These are phyloP conservation scores for Lepisosteus osseus DNA, from an alignment of 2,113 vertebrate genomes.

Conservation along the genomic window DNA sequence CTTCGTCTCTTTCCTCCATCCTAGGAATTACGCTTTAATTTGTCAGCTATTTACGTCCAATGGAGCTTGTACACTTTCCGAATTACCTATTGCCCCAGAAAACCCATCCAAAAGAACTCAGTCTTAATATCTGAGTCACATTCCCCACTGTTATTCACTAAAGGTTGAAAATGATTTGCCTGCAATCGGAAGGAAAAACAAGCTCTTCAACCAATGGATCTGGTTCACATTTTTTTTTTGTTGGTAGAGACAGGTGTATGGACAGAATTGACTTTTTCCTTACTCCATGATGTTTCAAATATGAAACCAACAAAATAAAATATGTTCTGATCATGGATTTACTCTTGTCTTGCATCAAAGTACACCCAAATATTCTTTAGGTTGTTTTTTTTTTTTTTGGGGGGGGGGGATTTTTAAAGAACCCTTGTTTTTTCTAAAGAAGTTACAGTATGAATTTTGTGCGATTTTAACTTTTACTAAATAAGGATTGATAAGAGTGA, in stretches of 20 bases:
- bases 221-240: neutral
- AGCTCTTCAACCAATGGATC: neutral
- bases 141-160: neutral
- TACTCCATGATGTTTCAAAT: too few species aligned
- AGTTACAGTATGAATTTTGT: too few species aligned
- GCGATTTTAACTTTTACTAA: too few species aligned
- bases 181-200: neutral
- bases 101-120: neutral
- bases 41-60: conserved; percentile 28
- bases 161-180: neutral
- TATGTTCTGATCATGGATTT: too few species aligned
- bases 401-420: too few species aligned
- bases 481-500: too few species aligned
- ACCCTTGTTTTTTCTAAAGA: too few species aligned
- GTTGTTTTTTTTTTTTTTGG: too few species aligned
- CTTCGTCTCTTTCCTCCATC: conserved; percentile 1
- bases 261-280: too few species aligned
- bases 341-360: too few species aligned
- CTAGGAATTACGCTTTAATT: neutral
- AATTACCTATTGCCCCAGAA: neutral
- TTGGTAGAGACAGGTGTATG: neutral
- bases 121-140: neutral
- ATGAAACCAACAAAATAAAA: too few species aligned
- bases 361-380: too few species aligned
- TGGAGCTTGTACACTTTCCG: conserved; percentile 12